Evolutionary conservation across 92 coral and sea anemone genomes (phyloP), one percentile per base, ranked within the genome.

Genomic region (Phenganax stokvisi): DNA sequence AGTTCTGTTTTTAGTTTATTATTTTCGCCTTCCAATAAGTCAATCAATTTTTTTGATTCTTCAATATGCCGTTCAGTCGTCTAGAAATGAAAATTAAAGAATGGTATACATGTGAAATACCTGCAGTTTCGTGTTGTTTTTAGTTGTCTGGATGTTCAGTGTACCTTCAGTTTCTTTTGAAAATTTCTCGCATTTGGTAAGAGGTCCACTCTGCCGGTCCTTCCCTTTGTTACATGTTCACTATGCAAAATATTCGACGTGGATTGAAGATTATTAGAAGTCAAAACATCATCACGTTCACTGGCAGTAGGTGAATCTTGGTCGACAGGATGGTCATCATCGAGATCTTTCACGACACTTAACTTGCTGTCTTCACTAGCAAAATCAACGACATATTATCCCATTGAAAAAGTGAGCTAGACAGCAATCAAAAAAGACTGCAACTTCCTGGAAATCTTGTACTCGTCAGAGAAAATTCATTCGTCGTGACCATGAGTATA

Each of bases 21-120:
- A 86, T 94, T 94, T 73, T 94, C 98, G 84, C 86, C 90, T 84
- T 94, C 98, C 53, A 94, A 83, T 47, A 94, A 90, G 78, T 88
- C 89, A 79, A 94, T 86, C 71, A 94, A 79, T 86, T 91, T 94
- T 61, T 86, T 88, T 53, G 94, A 87, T 83, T 91, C 97, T 70
- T 88, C 91, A 59, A 94, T 72, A 84, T 90, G 97, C 58, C 88
- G 89, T 85, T 94, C 98, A 85, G 87, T 80, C 60, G 88, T 85
- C 98, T 94, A 72, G 31, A 65, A 6, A 55, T 54, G 9, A 47
- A 69, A 17, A 58, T 2, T 72, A 70, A 29, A 72, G 30, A 47
- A 77, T 17, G 8, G 30, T 67, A 56, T 12, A 72, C 57, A 20
- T 12, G 10, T 57, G 15, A 8, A 77, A 17, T 29, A 17, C 60